Conservation (phyloP, 2,113 vertebrate genomes). For the Microtus ochrogaster region DNA sequence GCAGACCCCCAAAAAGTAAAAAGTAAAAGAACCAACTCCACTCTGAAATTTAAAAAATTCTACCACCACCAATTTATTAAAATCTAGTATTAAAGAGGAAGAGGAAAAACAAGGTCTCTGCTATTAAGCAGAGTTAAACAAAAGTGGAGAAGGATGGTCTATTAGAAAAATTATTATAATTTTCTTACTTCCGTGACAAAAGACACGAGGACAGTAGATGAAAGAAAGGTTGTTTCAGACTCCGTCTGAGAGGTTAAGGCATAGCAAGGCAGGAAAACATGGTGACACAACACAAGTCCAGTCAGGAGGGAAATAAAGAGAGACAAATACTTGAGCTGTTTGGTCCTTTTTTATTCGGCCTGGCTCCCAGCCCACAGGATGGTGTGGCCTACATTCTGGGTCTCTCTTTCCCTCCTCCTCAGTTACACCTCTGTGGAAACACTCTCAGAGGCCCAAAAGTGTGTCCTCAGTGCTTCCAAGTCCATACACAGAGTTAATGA, state of each 20-base stretch:
- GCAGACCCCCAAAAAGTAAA: background rate
- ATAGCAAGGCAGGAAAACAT: too few relatives aligned
- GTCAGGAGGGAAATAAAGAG: background rate
- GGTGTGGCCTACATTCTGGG: background rate
- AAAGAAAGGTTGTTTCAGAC: background rate
- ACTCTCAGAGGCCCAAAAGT: background rate
- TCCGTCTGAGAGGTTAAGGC: background rate
- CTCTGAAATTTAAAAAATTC: conserved; percentile 33
- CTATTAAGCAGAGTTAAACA: background rate
- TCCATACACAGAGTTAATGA: background rate
- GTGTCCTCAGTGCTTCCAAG: background rate
- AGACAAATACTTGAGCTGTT: background rate
- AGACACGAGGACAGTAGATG: background rate
- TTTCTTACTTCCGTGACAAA: background rate
- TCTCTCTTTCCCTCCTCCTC: background rate
- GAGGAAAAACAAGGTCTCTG: background rate
- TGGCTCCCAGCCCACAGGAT: background rate
- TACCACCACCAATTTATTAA: conserved; percentile 22
- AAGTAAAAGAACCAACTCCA: background rate
- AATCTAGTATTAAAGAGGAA: background rate
- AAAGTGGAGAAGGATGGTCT: background rate
- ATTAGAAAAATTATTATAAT: background rate
- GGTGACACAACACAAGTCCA: background rate
- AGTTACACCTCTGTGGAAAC: background rate
- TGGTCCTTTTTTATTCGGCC: background rate